Evolutionary conservation across 2,888 invertebrate species (phyloP).

Genomic region (Balanococcus diminutus): DNA sequence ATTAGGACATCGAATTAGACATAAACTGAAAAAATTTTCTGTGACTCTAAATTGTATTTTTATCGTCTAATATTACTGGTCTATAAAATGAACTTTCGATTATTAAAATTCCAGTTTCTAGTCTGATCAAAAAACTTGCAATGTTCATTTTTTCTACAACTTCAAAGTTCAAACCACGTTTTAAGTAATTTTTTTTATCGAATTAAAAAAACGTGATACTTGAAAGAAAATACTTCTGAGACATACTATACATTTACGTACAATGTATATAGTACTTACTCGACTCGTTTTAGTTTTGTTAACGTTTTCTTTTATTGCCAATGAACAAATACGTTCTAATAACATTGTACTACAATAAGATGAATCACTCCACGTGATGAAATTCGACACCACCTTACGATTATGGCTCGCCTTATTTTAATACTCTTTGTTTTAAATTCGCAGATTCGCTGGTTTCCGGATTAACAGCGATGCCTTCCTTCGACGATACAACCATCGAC

Average conservation of each 20-base stretch:
- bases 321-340: not conserved
- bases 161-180: no score
- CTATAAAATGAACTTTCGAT: no score
- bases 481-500: conserved; percentile 40
- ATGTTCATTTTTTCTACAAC: no score
- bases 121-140: no score
- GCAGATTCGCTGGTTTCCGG: conserved; percentile 28
- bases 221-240: not conserved
- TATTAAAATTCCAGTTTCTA: no score
- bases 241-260: no score
- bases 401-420: not conserved
- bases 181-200: no score
- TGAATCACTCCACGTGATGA: not conserved
- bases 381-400: not conserved
- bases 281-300: not conserved
- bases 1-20: no score
- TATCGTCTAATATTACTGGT: no score
- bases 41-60: no score
- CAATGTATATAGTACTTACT: not conserved
- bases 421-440: not conserved
- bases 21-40: no score
- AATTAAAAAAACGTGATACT: not conserved
- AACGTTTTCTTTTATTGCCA: not conserved
- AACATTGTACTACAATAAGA: not conserved
- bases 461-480: conserved; percentile 23